Evolutionary conservation across 2,888 invertebrate genomes (phyloP).

Genomic region (Cyrtodaria siliqua): DNA sequence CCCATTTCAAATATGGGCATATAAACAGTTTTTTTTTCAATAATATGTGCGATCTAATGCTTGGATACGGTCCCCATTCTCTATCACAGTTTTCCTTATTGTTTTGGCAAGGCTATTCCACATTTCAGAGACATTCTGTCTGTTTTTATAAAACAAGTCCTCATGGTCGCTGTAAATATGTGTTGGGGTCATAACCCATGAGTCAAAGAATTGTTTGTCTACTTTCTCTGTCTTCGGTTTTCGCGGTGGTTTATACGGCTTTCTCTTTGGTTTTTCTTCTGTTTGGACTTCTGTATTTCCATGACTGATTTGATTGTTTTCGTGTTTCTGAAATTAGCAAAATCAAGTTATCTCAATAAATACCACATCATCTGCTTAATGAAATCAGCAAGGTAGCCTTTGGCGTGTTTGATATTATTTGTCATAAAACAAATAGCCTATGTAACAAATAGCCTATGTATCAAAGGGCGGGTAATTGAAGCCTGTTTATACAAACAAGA

Average conservation of each 20-base stretch:
- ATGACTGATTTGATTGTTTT: too few relatives aligned
- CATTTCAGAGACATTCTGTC: slow-evolving; percentile 52
- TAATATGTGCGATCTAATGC: slow-evolving; percentile 34
- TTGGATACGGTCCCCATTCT: slow-evolving; percentile 23
- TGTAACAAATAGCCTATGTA: too few relatives aligned
- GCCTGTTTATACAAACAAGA: too few relatives aligned
- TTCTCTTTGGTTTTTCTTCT: slow-evolving; percentile 39
- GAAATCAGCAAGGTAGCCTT: too few relatives aligned
- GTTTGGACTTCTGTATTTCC: background rate
- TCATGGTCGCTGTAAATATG: slow-evolving; percentile 22
- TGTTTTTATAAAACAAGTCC: slow-evolving; percentile 50
- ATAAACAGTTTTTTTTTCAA: too few relatives aligned
- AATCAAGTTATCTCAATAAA: too few relatives aligned
- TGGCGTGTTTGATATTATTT: too few relatives aligned
- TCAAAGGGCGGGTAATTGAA: too few relatives aligned
- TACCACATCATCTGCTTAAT: too few relatives aligned
- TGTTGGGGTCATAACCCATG: slow-evolving; percentile 53
- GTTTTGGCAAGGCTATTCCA: slow-evolving; percentile 45
- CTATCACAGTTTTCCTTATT: slow-evolving; percentile 33
- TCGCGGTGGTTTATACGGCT: slow-evolving; percentile 48
- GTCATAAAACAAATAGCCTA: too few relatives aligned
- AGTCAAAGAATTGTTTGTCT: slow-evolving; percentile 50
- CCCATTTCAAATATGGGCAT: too few relatives aligned
- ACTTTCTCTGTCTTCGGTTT: slow-evolving; percentile 39
- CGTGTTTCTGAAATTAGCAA: too few relatives aligned